Conservation (phyloP, 2,113 vertebrate species). For the Morone saxatilis region DNA sequence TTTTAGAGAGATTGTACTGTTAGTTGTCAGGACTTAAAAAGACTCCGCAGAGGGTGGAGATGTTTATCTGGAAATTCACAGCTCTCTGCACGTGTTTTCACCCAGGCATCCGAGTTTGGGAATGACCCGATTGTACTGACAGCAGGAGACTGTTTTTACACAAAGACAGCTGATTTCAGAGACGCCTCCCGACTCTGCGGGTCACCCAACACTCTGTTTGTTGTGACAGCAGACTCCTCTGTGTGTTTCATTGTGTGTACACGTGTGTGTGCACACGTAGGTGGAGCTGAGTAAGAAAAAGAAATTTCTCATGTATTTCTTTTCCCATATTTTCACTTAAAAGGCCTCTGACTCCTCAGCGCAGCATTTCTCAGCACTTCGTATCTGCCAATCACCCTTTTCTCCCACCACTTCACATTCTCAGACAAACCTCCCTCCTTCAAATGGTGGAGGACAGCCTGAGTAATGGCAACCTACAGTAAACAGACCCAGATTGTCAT, state of each 20-base stretch:
- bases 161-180: constrained; percentile 54
- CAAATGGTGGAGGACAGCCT: constrained; percentile 10
- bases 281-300: not conserved
- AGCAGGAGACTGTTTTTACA: constrained; percentile 52
- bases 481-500: constrained; percentile 15
- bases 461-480: constrained; percentile 40
- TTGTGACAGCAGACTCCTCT: constrained; percentile 62
- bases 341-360: not conserved
- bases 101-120: constrained; percentile 9
- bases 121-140: constrained; percentile 37
- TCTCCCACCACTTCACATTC: constrained; percentile 48
- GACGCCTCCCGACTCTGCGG: not conserved
- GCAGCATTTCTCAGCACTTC: constrained; percentile 20
- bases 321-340: not conserved
- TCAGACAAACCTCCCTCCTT: constrained; percentile 39
- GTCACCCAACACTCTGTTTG: constrained; percentile 53
- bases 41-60: constrained; percentile 4
- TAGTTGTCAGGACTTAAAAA: constrained; percentile 15
- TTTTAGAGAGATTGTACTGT: constrained; percentile 13
- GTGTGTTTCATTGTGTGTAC: not conserved
- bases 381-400: constrained; percentile 32
- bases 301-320: not conserved
- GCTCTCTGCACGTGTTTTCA: constrained; percentile 25
- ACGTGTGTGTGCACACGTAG: not conserved
- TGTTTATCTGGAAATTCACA: constrained; percentile 19